phyloP scores from a whole-genome alignment of 2,797 vertebrate genomes.

The Darevskia nairensis region DNA sequence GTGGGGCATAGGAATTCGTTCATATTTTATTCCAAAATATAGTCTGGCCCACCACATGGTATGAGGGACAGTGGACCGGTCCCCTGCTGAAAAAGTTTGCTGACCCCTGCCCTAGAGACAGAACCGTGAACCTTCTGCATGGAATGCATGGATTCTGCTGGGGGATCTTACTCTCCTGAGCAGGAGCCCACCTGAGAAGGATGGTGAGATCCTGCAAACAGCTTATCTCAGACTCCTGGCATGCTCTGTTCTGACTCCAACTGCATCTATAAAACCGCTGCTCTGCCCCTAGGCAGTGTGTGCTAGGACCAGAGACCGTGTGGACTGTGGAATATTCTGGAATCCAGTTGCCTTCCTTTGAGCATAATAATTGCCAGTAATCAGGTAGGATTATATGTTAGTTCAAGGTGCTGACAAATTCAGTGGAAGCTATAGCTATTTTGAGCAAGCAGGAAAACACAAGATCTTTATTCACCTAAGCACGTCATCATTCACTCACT shows the following conservation, averaged over 20 bases:
- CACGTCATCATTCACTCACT: neutral
- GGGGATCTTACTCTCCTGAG: too few relatives aligned
- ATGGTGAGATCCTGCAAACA: neutral
- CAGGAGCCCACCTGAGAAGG: too few relatives aligned
- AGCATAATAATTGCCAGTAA: neutral
- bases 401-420: neutral
- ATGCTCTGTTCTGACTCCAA: neutral
- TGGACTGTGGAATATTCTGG: neutral
- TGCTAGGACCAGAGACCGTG: neutral
- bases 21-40: too few relatives aligned
- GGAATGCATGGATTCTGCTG: neutral
- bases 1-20: too few relatives aligned
- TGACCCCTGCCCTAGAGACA: neutral
- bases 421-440: neutral
- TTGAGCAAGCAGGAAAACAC: neutral
- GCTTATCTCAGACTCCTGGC: neutral
- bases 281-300: neutral
- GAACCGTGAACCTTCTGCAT: neutral
- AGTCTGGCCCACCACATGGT: too few relatives aligned
- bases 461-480: neutral
- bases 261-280: neutral
- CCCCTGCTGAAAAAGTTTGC: rapidly evolving
- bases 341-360: neutral
- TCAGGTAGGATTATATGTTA: neutral
- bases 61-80: too few relatives aligned